Evolutionary conservation across 1,140 invertebrate species (phyloP).

Genomic region (Panagrolaimus sp.): DNA sequence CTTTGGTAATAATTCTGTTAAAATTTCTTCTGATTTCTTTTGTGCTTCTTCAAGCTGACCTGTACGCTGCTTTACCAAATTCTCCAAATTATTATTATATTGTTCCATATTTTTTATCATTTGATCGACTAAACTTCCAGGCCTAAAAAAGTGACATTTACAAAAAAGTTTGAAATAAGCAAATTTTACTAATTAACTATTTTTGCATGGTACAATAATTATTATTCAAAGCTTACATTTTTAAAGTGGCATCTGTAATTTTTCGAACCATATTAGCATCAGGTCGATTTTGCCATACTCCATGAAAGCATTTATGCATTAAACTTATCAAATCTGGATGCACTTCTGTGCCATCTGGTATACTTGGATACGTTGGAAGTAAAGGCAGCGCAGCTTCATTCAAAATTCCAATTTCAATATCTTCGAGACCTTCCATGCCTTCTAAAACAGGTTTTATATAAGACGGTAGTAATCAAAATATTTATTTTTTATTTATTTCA

Average conservation of each 20-base stretch:
- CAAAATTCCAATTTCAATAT: conserved; percentile 45
- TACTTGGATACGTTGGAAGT: conserved; percentile 39
- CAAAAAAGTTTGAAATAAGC: too few species aligned
- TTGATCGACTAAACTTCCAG: not conserved
- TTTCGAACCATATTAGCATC: conserved; percentile 40
- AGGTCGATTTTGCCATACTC: conserved; percentile 22
- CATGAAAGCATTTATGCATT: conserved; percentile 42
- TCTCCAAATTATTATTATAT: conserved; percentile 39
- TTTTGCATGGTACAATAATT: too few species aligned
- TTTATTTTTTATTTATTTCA: too few species aligned
- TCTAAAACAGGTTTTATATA: conserved; percentile 8
- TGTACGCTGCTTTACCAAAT: conserved; percentile 39
- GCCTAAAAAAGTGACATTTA: too few species aligned
- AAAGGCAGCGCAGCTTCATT: conserved; percentile 37
- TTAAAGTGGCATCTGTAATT: conserved; percentile 45
- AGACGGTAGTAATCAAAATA: too few species aligned
- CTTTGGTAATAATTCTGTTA: conserved; percentile 41
- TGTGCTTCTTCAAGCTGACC: conserved; percentile 45
- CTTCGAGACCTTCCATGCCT: conserved; percentile 16
- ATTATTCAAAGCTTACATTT: conserved; percentile 42
- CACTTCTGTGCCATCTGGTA: conserved; percentile 26
- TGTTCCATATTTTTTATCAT: conserved; percentile 9
- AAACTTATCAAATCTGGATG: conserved; percentile 41
- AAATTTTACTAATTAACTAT: conserved; percentile 52
- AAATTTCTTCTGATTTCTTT: conserved; percentile 39